Evolutionary conservation across 2,113 vertebrate species (phyloP).

Genomic region (Trichomycterus rosablanca): DNA sequence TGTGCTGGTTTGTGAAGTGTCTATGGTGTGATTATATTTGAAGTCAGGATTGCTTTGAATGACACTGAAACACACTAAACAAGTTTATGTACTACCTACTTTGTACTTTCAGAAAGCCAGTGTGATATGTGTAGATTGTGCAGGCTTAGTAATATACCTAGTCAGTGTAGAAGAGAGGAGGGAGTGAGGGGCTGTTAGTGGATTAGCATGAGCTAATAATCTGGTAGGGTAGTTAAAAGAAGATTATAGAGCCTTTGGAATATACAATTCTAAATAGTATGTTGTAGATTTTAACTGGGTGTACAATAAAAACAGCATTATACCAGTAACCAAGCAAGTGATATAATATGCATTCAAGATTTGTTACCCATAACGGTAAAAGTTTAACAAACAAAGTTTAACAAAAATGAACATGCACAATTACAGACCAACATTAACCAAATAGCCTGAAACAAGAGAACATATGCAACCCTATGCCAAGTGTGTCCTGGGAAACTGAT

Average conservation of each 20-base stretch:
- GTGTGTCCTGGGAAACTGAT: constrained; percentile 62
- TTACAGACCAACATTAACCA: constrained; percentile 48
- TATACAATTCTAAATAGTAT: constrained; percentile 23
- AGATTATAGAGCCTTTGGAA: constrained; percentile 29
- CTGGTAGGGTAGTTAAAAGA: constrained; percentile 35
- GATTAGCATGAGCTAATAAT: constrained; percentile 59
- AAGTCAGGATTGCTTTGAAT: too few species aligned
- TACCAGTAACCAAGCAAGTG: too few species aligned
- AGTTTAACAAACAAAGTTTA: too few species aligned
- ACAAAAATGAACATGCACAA: constrained; percentile 35
- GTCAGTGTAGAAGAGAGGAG: constrained; percentile 23
- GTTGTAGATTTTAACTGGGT: constrained; percentile 22
- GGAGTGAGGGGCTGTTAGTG: constrained; percentile 60
- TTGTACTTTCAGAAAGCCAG: too few species aligned
- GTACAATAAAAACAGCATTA: too few species aligned
- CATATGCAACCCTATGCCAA: constrained; percentile 63
- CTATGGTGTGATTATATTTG: too few species aligned
- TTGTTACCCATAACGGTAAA: too few species aligned
- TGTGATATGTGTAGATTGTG: constrained; percentile 19
- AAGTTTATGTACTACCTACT: too few species aligned
- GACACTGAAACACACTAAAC: too few species aligned
- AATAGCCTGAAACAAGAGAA: constrained; percentile 69
- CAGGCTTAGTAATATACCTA: constrained; percentile 14
- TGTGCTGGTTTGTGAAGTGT: too few species aligned
- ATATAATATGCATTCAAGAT: too few species aligned